Evolutionary conservation across 2,113 vertebrate species (phyloP).

Genomic region (Pseudorhombus dupliciocellatus): DNA sequence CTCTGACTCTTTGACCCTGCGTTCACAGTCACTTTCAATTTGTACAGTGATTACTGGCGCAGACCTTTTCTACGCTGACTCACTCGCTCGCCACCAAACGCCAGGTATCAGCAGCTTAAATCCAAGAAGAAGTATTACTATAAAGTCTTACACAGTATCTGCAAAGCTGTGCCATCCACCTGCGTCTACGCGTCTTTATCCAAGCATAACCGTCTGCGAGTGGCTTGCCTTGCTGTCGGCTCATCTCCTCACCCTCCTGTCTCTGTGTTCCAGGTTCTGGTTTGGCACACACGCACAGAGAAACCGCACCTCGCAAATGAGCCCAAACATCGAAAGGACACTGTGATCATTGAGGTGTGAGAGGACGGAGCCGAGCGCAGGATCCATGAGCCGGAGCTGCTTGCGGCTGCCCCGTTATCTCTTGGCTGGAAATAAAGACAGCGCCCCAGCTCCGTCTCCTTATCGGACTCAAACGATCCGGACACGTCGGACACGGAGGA

Average conservation of each 20-base stretch:
- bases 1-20: neutral
- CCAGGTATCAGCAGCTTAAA: conserved; percentile 10
- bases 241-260: conserved; percentile 17
- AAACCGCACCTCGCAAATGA: conserved; percentile 94
- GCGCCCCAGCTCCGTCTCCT: conserved; percentile 27
- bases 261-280: conserved; percentile 86
- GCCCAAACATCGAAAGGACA: conserved; percentile 92
- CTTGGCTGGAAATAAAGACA: conserved; percentile 31
- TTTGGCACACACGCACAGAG: conserved; percentile 99
- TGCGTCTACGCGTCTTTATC: conserved; percentile 9
- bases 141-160: neutral
- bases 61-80: neutral
- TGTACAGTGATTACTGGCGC: neutral
- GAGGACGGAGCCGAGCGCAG: neutral
- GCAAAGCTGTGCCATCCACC: conserved; percentile 10
- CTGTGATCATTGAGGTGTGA: conserved; percentile 92
- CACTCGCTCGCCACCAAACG: neutral
- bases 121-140: neutral
- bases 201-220: neutral
- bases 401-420: conserved; percentile 13
- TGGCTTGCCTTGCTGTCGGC: conserved; percentile 7
- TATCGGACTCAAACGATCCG: conserved; percentile 18
- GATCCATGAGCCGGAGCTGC: conserved; percentile 13
- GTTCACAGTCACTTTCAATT: neutral
- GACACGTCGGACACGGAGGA: conserved; percentile 16